phyloP scores from a whole-genome alignment of 92 coral and sea anemone genomes.

The Epizoanthus scotinus region DNA sequence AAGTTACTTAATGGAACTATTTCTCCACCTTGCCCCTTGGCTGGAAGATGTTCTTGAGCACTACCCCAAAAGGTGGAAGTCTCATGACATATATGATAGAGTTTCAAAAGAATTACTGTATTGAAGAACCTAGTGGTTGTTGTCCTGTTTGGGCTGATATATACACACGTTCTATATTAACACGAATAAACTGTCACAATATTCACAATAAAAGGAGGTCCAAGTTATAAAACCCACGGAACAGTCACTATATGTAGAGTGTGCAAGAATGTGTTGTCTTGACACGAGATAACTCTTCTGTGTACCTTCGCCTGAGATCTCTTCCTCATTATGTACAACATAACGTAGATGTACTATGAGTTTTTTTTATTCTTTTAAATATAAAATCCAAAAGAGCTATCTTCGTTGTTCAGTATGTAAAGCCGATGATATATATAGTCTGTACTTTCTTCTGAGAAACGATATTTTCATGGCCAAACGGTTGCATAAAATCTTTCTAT shows the following conservation, averaged over 20 bases:
- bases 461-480: slow-evolving; percentile 4
- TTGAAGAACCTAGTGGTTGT: not conserved
- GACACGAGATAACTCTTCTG: not conserved
- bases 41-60: no score
- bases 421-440: not conserved
- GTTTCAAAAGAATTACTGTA: slow-evolving; percentile 8
- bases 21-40: no score
- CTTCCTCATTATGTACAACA: not conserved
- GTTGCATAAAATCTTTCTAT: slow-evolving; percentile 1
- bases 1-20: no score
- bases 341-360: not conserved
- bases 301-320: slow-evolving; percentile 8
- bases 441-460: not conserved
- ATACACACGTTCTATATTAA: no score
- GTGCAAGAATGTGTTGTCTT: slow-evolving; percentile 4
- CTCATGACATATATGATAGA: slow-evolving; percentile 3
- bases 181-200: no score
- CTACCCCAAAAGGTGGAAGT: not conserved
- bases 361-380: no score
- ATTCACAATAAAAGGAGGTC: not conserved
- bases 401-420: not conserved
- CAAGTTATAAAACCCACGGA: slow-evolving; percentile 4
- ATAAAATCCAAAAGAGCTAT: not conserved
- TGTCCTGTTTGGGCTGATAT: not conserved
- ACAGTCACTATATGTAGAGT: slow-evolving; percentile 6